Evolutionary conservation across 2,797 vertebrate species (phyloP).

Genomic region (Amazona ochrocephala): DNA sequence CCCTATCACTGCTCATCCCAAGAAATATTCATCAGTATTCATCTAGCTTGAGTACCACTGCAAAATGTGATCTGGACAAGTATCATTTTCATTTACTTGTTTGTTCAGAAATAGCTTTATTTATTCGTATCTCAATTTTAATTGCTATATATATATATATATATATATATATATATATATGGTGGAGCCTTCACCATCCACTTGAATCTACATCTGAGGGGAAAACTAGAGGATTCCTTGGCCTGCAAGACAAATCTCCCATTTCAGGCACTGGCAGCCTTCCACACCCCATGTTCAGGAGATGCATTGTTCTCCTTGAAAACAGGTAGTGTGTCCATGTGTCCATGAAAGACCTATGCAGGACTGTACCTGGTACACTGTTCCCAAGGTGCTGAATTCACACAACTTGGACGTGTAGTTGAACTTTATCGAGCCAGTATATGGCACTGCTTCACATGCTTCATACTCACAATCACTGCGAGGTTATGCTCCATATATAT

Average conservation of each 20-base stretch:
- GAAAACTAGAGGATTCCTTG: not conserved
- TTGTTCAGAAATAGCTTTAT: slow-evolving; percentile 2
- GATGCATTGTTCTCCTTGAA: not conserved
- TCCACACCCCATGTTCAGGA: not conserved
- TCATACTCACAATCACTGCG: not conserved
- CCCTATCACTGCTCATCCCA: not conserved
- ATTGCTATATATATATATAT: not conserved
- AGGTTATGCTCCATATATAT: not conserved
- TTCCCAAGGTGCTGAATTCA: not conserved
- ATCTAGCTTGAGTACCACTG: not conserved
- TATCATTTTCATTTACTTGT: not conserved
- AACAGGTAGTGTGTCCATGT: not conserved
- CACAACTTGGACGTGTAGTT: not conserved
- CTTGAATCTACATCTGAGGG: not conserved
- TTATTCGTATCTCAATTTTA: not conserved
- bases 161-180: not conserved
- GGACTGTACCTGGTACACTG: not conserved
- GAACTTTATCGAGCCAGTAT: not conserved
- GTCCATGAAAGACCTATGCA: not conserved
- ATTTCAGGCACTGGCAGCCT: not conserved
- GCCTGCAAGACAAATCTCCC: not conserved
- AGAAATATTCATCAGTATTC: slow-evolving; percentile 13
- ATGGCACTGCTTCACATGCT: not conserved
- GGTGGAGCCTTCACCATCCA: not conserved
- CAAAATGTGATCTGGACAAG: not conserved